phyloP scores from a whole-genome alignment of 1,140 invertebrate genomes.

The Scylla paramamosain region DNA sequence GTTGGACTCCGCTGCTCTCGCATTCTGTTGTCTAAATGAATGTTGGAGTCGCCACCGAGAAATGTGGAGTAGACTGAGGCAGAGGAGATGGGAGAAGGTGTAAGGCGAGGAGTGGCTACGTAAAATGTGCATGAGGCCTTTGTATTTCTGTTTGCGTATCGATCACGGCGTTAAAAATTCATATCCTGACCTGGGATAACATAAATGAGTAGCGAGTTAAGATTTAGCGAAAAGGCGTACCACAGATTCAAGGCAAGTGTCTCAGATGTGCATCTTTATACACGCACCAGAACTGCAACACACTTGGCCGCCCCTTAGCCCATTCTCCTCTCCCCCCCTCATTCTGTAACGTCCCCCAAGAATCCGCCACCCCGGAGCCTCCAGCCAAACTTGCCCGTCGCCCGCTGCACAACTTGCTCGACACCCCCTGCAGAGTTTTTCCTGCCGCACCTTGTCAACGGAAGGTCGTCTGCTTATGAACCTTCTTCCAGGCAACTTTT shows the following conservation, averaged over 20 bases:
- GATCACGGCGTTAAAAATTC: too few relatives aligned
- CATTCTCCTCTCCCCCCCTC: too few relatives aligned
- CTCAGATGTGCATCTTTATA: too few relatives aligned
- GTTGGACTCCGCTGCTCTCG: neutral
- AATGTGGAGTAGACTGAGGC: neutral
- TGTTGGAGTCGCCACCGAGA: neutral
- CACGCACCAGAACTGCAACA: too few relatives aligned
- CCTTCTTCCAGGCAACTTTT: neutral
- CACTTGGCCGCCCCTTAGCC: too few relatives aligned
- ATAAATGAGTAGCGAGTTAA: too few relatives aligned
- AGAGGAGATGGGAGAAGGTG: neutral
- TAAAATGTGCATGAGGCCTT: too few relatives aligned
- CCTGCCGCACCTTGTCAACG: neutral
- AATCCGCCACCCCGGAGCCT: neutral
- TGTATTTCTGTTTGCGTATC: too few relatives aligned
- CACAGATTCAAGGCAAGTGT: too few relatives aligned
- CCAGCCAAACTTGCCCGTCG: neutral
- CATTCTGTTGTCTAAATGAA: slow-evolving; percentile 13
- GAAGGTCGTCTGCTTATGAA: neutral
- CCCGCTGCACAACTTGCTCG: neutral
- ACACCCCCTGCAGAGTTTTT: neutral
- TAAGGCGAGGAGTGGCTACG: neutral
- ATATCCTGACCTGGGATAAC: too few relatives aligned
- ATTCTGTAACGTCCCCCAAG: neutral
- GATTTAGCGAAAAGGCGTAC: too few relatives aligned